Evolutionary conservation across 2,888 invertebrate genomes (phyloP).

Genomic region (Emmelina monodactyla): DNA sequence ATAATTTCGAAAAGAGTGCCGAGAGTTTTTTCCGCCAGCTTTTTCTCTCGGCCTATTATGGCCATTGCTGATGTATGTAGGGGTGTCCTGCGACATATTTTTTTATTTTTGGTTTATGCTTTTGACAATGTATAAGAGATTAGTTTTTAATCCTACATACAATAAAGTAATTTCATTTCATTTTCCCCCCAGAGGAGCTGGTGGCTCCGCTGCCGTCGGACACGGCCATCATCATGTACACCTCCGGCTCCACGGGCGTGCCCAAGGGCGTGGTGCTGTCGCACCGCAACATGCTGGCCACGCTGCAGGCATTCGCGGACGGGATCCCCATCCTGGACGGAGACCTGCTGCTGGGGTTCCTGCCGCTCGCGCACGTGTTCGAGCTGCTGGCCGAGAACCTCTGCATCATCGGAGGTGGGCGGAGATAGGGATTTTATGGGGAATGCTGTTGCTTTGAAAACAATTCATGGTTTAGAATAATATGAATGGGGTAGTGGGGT

Average conservation of each 20-base stretch:
- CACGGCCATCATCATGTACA: conserved; percentile 98
- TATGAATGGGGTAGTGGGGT: too few species aligned
- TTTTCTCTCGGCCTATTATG: too few species aligned
- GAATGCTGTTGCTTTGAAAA: neutral
- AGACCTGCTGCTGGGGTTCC: conserved; percentile 92
- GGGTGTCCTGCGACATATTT: too few species aligned
- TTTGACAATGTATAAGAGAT: neutral
- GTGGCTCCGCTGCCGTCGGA: conserved; percentile 75
- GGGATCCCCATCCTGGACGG: conserved; percentile 73
- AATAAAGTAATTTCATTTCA: too few species aligned
- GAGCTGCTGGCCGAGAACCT: conserved; percentile 92
- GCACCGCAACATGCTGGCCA: conserved; percentile 82
- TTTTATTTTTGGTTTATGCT: too few species aligned
- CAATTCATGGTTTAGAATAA: neutral
- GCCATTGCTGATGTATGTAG: too few species aligned
- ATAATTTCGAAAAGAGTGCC: too few species aligned
- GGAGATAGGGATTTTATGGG: conserved; percentile 21
- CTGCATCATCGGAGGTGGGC: conserved; percentile 81
- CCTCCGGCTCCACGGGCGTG: conserved; percentile 95
- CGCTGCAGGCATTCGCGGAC: conserved; percentile 83
- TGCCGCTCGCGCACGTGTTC: conserved; percentile 96
- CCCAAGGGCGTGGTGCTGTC: conserved; percentile 90
- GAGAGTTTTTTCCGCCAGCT: too few species aligned
- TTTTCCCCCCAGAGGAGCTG: conserved; percentile 34
- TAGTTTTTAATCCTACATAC: neutral